A percentile compares a stretch with the other conserved stretches of the same genome.
These are phyloP conservation scores for Heliocidaris tuberculata DNA, from an alignment of 35 echinoderm and acorn worm genomes.

Conservation along the genomic window DNA sequence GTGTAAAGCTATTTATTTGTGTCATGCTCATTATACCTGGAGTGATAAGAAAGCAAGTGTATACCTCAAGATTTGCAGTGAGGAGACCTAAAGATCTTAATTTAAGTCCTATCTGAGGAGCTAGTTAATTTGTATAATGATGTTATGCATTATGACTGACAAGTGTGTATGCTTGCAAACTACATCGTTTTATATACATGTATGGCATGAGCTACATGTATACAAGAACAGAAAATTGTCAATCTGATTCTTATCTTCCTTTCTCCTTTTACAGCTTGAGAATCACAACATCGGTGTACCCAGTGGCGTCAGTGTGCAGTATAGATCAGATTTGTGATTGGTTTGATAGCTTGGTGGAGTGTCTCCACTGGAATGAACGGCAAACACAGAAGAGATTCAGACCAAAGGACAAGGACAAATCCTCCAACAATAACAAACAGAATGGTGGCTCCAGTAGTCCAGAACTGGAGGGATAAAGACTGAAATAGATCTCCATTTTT, in stretches of 20 bases:
- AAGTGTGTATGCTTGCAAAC: no score
- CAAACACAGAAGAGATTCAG: conserved; percentile 78
- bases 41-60: not conserved
- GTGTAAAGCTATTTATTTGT: not conserved
- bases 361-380: conserved; percentile 90
- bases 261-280: conserved; percentile 53
- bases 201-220: no score
- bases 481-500: not conserved
- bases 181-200: no score
- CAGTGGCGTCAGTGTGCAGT: conserved; percentile 91
- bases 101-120: no score
- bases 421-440: conserved; percentile 46
- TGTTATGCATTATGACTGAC: no score
- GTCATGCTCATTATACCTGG: no score
- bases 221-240: no score
- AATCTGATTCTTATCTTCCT: no score
- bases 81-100: no score
- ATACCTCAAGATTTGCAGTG: no score
- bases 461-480: not conserved
- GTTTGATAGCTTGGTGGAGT: conserved; percentile 88
- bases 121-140: no score
- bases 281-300: conserved; percentile 88
- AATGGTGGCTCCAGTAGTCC: not conserved
- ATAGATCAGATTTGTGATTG: conserved; percentile 89
- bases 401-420: conserved; percentile 22